These are phyloP conservation scores for Steinernema hermaphroditum DNA, from an alignment of 2,888 invertebrate genomes.

Conservation along the genomic window DNA sequence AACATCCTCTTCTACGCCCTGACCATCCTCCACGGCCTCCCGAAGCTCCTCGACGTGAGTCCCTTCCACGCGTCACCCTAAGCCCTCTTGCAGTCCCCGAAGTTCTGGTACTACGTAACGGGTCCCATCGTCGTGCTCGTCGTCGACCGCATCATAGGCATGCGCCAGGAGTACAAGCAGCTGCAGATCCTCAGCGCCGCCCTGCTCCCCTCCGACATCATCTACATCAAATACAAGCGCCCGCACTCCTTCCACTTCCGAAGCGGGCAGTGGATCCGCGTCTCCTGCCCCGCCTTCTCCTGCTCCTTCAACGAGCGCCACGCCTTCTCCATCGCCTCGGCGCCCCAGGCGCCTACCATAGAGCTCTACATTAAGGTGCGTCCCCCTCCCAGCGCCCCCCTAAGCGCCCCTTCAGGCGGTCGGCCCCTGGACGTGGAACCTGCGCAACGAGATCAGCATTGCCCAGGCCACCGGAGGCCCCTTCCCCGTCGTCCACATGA, in stretches of 20 bases:
- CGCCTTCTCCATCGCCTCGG: slow-evolving; percentile 91
- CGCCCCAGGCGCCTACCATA: slow-evolving; percentile 90
- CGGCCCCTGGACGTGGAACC: slow-evolving; percentile 95
- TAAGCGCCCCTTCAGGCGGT: slow-evolving; percentile 52
- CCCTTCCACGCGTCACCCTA: background rate
- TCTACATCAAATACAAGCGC: slow-evolving; percentile 83
- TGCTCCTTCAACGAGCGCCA: slow-evolving; percentile 85
- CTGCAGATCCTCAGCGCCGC: slow-evolving; percentile 90
- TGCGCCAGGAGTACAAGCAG: slow-evolving; percentile 68
- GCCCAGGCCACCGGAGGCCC: slow-evolving; percentile 48
- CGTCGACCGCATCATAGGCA: slow-evolving; percentile 80
- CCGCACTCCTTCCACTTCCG: slow-evolving; percentile 88
- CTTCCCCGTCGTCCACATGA: slow-evolving; percentile 73
- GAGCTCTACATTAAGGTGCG: slow-evolving; percentile 87
- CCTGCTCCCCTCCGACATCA: slow-evolving; percentile 78
- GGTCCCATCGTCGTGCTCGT: slow-evolving; percentile 86
- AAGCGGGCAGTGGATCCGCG: slow-evolving; percentile 73
- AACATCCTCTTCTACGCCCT: slow-evolving; percentile 84
- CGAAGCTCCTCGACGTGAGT: slow-evolving; percentile 81
- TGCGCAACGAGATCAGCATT: slow-evolving; percentile 74
- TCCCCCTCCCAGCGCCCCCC: background rate
- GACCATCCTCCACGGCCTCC: slow-evolving; percentile 85
- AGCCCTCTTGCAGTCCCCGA: slow-evolving; percentile 71
- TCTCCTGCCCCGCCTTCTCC: slow-evolving; percentile 87
- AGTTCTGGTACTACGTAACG: slow-evolving; percentile 89